phyloP scores from a whole-genome alignment of 2,888 invertebrate species.

The Lasioglossum marginatum region DNA sequence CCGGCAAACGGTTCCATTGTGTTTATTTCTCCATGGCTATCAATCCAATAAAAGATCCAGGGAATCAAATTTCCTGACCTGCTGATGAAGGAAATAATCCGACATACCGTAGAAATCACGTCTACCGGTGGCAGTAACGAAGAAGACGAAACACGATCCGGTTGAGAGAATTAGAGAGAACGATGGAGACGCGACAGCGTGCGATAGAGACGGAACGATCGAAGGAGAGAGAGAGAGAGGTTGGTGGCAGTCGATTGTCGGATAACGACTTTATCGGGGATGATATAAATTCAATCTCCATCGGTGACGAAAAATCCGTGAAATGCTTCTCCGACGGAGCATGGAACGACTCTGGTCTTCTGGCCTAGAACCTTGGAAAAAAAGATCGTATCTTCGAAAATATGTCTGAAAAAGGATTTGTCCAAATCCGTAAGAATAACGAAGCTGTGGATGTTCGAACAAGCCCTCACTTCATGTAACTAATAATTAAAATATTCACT shows the following conservation, averaged over 20 bases:
- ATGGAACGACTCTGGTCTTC: not conserved
- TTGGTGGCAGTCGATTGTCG: constrained; percentile 24
- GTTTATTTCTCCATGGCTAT: constrained; percentile 4
- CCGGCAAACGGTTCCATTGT: not conserved
- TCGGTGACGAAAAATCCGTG: constrained; percentile 63
- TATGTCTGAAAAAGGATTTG: no score
- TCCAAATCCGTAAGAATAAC: no score
- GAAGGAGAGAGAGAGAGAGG: not conserved
- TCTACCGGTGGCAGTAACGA: constrained; percentile 15
- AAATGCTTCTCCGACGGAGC: constrained; percentile 27
- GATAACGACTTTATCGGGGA: constrained; percentile 51
- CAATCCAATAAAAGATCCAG: constrained; percentile 20
- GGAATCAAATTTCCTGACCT: constrained; percentile 36
- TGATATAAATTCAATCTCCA: constrained; percentile 62
- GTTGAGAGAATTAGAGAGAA: not conserved
- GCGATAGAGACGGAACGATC: not conserved
- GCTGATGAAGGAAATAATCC: constrained; percentile 43
- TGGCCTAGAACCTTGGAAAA: not conserved
- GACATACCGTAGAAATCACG: constrained; percentile 30
- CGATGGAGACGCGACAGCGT: not conserved
- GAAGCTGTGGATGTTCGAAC: no score
- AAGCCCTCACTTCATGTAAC: no score
- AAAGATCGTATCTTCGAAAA: no score
- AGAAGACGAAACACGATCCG: not conserved
- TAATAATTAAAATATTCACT: no score